A percentile compares a stretch with the other conserved stretches of the same genome.
These are phyloP conservation scores for Crioceris asparagi DNA, from an alignment of 2,888 invertebrate species.

Conservation along the genomic window DNA sequence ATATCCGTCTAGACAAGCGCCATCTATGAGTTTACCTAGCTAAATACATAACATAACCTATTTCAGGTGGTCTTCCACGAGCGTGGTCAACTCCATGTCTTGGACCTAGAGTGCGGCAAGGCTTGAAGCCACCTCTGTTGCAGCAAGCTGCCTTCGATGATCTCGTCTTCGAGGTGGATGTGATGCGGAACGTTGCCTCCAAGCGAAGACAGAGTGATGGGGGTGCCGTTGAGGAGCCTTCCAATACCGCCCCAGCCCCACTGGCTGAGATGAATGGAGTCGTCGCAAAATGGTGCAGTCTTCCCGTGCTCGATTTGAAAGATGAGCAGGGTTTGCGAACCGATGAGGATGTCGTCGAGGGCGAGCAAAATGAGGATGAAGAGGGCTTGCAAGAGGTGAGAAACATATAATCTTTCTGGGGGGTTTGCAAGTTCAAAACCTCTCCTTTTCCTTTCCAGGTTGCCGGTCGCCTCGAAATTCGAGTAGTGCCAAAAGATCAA, in stretches of 20 bases:
- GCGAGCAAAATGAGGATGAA: conserved; percentile 27
- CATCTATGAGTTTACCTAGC: too few species aligned
- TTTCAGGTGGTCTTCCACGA: conserved; percentile 34
- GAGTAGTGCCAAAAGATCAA: conserved; percentile 49
- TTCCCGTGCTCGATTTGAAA: conserved; percentile 29
- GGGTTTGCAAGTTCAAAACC: background rate
- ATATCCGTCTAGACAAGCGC: too few species aligned
- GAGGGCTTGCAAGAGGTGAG: conserved; percentile 36
- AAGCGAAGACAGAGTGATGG: conserved; percentile 36
- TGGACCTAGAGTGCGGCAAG: conserved; percentile 44
- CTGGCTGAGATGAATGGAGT: conserved; percentile 30
- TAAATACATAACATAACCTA: too few species aligned
- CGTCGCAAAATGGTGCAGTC: conserved; percentile 31
- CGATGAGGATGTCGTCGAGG: conserved; percentile 19
- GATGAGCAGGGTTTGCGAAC: conserved; percentile 23
- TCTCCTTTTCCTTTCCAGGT: conserved; percentile 35
- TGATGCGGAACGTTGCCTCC: conserved; percentile 67
- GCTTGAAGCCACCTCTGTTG: conserved; percentile 67
- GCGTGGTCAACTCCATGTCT: conserved; percentile 38
- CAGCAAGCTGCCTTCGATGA: conserved; percentile 84
- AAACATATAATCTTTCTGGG: background rate
- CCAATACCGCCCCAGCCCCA: background rate
- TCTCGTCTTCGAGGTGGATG: conserved; percentile 68
- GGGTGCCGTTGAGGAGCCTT: conserved; percentile 18
- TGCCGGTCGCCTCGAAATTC: conserved; percentile 72